Evolutionary conservation across 2,888 invertebrate genomes (phyloP).

Genomic region (Oligia latruncula): DNA sequence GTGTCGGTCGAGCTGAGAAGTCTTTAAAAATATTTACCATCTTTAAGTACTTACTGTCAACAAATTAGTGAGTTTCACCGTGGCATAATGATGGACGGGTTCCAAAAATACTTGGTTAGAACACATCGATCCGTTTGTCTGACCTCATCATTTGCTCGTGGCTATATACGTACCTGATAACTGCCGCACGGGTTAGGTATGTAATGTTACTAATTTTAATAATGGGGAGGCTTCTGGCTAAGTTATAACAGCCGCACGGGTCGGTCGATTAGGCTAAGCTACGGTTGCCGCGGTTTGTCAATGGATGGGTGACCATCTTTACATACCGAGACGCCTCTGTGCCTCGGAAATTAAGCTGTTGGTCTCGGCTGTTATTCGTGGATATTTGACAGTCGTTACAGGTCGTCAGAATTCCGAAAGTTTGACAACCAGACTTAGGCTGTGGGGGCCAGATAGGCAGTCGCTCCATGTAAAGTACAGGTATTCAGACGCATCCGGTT

Average conservation of each 20-base stretch:
- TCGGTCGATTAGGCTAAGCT: not conserved
- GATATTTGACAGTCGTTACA: no score
- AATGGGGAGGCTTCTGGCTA: not conserved
- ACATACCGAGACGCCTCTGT: not conserved
- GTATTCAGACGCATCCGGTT: no score
- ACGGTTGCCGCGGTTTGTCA: not conserved
- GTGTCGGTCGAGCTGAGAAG: conserved; percentile 29
- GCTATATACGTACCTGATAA: no score
- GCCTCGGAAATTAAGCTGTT: not conserved
- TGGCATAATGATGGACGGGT: conserved; percentile 45
- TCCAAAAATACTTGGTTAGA: conserved; percentile 45
- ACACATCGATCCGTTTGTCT: not conserved
- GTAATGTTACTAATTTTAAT: no score
- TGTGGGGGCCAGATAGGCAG: not conserved
- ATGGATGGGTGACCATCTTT: not conserved
- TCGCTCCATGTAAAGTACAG: not conserved
- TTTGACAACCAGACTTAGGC: not conserved
- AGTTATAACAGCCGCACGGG: not conserved
- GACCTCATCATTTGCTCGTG: not conserved
- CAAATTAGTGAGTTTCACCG: conserved; percentile 71
- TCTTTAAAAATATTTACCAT: conserved; percentile 63
- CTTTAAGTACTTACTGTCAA: conserved; percentile 67
- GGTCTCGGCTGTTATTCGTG: not conserved
- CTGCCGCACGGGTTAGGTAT: no score
- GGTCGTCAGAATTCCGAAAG: not conserved